phyloP scores from a whole-genome alignment of 1,140 invertebrate genomes.

The Zaprionus ornatus region DNA sequence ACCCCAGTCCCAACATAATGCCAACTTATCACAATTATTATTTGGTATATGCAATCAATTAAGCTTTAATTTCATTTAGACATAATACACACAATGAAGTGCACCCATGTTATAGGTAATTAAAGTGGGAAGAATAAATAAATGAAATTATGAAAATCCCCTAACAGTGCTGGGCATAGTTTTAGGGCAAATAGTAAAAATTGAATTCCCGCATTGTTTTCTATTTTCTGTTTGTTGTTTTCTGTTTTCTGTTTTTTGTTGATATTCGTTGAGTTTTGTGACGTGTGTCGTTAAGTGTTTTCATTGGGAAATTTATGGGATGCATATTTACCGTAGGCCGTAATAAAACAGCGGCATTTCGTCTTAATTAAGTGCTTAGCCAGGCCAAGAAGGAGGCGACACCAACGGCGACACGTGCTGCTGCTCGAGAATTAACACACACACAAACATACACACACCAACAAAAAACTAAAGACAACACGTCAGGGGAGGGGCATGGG shows the following conservation, averaged over 20 bases:
- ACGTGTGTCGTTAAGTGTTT: slow-evolving; percentile 70
- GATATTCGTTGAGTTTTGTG: slow-evolving; percentile 9
- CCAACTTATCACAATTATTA: neutral
- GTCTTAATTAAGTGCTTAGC: slow-evolving; percentile 62
- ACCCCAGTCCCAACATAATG: neutral
- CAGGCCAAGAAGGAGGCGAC: slow-evolving; percentile 22
- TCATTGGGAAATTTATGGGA: slow-evolving; percentile 61
- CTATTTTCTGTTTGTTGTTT: slow-evolving; percentile 18
- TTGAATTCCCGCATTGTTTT: slow-evolving; percentile 72
- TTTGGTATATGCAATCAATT: neutral
- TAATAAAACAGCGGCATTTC: slow-evolving; percentile 63
- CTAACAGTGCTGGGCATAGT: neutral
- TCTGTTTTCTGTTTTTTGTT: neutral
- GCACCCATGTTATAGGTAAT: slow-evolving; percentile 28
- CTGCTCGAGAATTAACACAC: slow-evolving; percentile 13
- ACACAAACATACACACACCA: slow-evolving; percentile 17
- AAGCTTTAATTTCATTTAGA: neutral
- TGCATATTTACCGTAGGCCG: slow-evolving; percentile 52
- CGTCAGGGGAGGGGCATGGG: neutral
- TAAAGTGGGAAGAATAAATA: neutral
- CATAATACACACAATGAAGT: slow-evolving; percentile 12
- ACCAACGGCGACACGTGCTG: slow-evolving; percentile 44
- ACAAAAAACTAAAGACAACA: slow-evolving; percentile 17
- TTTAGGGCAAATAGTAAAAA: slow-evolving; percentile 49
- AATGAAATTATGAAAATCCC: slow-evolving; percentile 33